Evolutionary conservation across 1,140 invertebrate genomes (phyloP).

Genomic region (Trichomalopsis sarcophagae): DNA sequence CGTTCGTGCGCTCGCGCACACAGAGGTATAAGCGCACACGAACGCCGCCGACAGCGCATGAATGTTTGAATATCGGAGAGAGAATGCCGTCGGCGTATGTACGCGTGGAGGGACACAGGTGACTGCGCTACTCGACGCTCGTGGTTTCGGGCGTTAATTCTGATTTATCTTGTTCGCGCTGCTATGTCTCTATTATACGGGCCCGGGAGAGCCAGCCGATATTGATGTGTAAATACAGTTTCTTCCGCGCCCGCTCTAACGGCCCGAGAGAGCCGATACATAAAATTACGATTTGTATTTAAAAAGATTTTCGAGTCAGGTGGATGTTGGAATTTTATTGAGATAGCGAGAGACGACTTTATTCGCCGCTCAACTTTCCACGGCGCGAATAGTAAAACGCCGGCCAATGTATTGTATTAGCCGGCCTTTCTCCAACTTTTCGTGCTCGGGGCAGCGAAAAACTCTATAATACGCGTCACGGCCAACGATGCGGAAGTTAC

Average conservation of each 20-base stretch:
- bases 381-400: too few relatives aligned
- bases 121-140: conserved; percentile 20
- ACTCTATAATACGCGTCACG: too few relatives aligned
- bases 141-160: conserved; percentile 37
- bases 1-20: neutral
- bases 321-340: conserved; percentile 23
- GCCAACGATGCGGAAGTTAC: neutral
- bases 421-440: too few relatives aligned
- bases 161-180: conserved; percentile 40
- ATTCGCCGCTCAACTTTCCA: neutral
- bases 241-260: neutral
- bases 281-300: conserved; percentile 50
- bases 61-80: conserved; percentile 18
- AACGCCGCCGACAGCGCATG: neutral
- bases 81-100: conserved; percentile 5
- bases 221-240: neutral
- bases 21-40: neutral
- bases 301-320: neutral
- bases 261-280: conserved; percentile 21
- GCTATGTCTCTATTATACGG: conserved; percentile 34
- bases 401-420: too few relatives aligned
- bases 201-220: neutral
- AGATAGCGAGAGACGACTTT: neutral
- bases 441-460: too few relatives aligned
- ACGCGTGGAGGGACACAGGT: conserved; percentile 22